phyloP scores from a whole-genome alignment of 2,113 vertebrate species.

The Sitta europaea region DNA sequence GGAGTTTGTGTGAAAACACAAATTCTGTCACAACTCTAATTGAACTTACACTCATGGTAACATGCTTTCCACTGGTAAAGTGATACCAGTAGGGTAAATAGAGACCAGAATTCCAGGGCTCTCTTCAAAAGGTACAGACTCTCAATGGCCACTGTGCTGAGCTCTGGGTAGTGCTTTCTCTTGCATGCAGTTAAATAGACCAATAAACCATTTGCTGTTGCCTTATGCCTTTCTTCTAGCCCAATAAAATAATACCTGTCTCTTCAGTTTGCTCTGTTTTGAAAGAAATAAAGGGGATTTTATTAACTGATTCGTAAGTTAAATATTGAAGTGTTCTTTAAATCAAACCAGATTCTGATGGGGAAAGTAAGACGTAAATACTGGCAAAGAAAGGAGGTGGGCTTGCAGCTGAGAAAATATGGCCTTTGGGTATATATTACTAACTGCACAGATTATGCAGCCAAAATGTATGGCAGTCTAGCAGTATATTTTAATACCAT shows the following conservation, averaged over 20 bases:
- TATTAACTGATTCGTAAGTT: not conserved
- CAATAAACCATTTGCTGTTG: not conserved
- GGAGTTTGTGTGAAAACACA: not conserved
- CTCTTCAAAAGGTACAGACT: not conserved
- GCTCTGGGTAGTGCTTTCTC: not conserved
- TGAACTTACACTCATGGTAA: not conserved
- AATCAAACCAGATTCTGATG: constrained; percentile 4
- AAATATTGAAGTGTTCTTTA: constrained; percentile 15
- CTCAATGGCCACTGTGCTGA: not conserved
- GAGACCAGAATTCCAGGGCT: not conserved
- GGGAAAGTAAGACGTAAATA: constrained; percentile 34
- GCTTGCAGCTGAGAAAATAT: constrained; percentile 33
- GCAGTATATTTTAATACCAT: constrained; percentile 21
- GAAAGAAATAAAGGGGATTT: not conserved
- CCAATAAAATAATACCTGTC: not conserved
- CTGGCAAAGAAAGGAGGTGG: constrained; percentile 7
- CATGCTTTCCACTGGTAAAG: not conserved
- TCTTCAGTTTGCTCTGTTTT: not conserved
- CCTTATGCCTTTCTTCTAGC: not conserved
- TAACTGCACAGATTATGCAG: constrained; percentile 14
- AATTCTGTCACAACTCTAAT: not conserved
- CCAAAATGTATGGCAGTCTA: constrained; percentile 5
- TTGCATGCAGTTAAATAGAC: not conserved
- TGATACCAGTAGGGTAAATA: not conserved
- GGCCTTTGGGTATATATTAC: constrained; percentile 31